Conservation (phyloP, 2,113 vertebrate species). For the Brachyistius frenatus region DNA sequence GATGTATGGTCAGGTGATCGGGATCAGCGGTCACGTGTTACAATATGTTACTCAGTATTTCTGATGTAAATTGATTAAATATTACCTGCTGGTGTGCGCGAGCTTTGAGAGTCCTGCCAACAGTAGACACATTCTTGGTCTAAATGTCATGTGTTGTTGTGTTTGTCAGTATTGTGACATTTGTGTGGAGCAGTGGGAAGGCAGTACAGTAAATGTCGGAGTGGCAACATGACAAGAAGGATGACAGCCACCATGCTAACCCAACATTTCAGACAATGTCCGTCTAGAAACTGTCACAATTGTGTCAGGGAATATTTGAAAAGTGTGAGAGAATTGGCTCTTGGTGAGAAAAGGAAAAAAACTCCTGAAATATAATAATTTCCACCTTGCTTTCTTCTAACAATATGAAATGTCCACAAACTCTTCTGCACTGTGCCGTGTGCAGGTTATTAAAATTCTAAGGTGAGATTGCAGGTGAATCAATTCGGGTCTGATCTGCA, state of each 20-base stretch:
- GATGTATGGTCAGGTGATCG: constrained; percentile 39
- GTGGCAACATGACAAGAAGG: constrained; percentile 47
- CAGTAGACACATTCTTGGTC: constrained; percentile 24
- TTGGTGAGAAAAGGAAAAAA: constrained; percentile 4
- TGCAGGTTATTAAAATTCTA: constrained; percentile 63
- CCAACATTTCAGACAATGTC: constrained; percentile 51
- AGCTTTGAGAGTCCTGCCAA: constrained; percentile 7
- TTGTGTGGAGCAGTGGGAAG: constrained; percentile 32
- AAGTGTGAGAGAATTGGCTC: constrained; percentile 11
- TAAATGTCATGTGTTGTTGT: constrained; percentile 52
- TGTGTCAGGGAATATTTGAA: constrained; percentile 36
- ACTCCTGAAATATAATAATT: constrained; percentile 15
- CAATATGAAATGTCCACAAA: constrained; percentile 17
- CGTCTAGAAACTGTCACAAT: constrained; percentile 39
- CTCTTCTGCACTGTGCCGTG: constrained; percentile 31
- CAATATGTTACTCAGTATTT: constrained; percentile 46
- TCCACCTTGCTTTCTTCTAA: constrained; percentile 1
- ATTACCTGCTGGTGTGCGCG: constrained; percentile 16
- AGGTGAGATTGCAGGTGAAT: constrained; percentile 65
- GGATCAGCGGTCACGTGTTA: constrained; percentile 40
- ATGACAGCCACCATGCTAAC: constrained; percentile 45
- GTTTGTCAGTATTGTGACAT: constrained; percentile 58
- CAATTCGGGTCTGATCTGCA: constrained; percentile 74
- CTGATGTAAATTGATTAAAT: constrained; percentile 45
- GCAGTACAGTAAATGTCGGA: constrained; percentile 28